Evolutionary conservation across 2,113 vertebrate genomes (phyloP), one percentile per base, ranked within the genome.

Genomic region (Regulus satrapa): DNA sequence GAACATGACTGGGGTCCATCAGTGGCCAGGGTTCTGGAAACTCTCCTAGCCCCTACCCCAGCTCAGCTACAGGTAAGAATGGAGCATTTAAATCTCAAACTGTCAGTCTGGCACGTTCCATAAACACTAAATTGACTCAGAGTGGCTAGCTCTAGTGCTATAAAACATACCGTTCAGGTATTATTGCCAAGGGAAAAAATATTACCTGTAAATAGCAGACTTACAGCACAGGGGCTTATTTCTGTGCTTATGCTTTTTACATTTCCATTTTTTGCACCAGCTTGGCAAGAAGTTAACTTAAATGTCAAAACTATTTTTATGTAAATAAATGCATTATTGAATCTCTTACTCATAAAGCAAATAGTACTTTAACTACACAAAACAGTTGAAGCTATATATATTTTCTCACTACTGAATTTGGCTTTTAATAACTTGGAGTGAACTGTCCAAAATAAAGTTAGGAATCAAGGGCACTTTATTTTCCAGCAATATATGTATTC

Each of bases 401-500:
- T 97, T 96, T 96, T 96, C 75, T 96, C 89, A 95, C 95, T 97
- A 96, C 95, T 95, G 95, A 93, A 95, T 96, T 89, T 96, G 90
- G 82, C 94, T 95, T 96, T 93, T 93, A 95, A 76, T 93, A 93
- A 93, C 93, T 74, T 92, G 75, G 61, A 88, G 89, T 36, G 41
- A 64, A 96, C 92, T 93, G 90, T 96, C 92, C 92, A 96, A 97
- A 97, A 96, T 96, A 96, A 96, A 97, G 96, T 93, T 92, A 93
- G 89, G 85, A 93, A 96, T 97, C 93, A 94, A 95, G 89, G 87
- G 89, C 82, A 95, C 95, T 94, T 96, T 96, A 94, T 97, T 96
- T 95, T 95, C 94, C 88, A 95, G 88, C 76, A 93, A 80, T 40
- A n/a, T 93, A 88, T 26, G 24, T 89, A 71, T 88, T 80, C 89